Conservation (phyloP, 1,140 invertebrate genomes). For the Papilio polytes region DNA sequence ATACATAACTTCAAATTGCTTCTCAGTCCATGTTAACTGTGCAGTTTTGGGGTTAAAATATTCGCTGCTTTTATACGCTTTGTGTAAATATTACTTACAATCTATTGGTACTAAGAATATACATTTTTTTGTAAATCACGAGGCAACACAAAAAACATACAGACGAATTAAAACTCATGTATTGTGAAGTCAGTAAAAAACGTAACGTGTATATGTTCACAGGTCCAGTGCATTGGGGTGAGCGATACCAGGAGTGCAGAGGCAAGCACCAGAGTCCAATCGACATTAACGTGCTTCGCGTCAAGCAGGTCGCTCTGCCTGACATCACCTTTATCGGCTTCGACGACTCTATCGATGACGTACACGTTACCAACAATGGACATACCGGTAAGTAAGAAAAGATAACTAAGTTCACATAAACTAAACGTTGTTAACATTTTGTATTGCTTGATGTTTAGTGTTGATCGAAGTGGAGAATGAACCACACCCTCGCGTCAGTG, state of each 20-base stretch:
- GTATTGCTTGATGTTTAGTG: conserved; percentile 73
- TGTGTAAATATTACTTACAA: too few species aligned
- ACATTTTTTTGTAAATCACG: too few species aligned
- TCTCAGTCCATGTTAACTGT: too few species aligned
- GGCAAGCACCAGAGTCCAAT: conserved; percentile 94
- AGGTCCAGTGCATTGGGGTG: conserved; percentile 90
- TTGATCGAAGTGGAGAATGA: conserved; percentile 84
- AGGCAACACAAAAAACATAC: too few species aligned
- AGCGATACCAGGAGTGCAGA: conserved; percentile 87
- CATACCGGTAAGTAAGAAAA: conserved; percentile 86
- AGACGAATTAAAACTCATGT: too few species aligned
- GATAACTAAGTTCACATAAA: conserved; percentile 1
- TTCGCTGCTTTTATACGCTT: too few species aligned
- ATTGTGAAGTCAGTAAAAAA: too few species aligned
- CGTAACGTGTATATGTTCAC: neutral
- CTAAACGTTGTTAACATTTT: neutral
- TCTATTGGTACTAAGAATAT: too few species aligned
- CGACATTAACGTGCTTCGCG: conserved; percentile 89
- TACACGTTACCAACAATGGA: conserved; percentile 89
- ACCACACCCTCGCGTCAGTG: conserved; percentile 84
- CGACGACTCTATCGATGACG: conserved; percentile 81
- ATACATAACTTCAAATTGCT: too few species aligned
- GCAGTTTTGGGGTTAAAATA: too few species aligned
- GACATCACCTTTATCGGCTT: conserved; percentile 85
- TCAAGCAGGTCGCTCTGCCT: conserved; percentile 84